Evolutionary conservation across 2,797 vertebrate species (phyloP), one percentile per base, ranked within the genome.

Genomic region (Myripristis jacobus): DNA sequence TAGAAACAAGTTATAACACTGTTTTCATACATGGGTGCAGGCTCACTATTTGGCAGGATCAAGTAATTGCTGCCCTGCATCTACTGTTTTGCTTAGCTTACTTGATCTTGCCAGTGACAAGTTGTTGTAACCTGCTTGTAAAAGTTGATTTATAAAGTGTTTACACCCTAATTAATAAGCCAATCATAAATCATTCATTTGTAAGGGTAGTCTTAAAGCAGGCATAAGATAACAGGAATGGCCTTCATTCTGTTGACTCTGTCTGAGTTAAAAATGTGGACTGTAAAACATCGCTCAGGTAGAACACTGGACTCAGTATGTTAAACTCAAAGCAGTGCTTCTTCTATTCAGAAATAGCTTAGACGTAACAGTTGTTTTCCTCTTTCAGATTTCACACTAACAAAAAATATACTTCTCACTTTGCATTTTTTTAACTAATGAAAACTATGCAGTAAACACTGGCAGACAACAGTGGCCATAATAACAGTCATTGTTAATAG

Each of bases 401-500:
- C 68, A 61, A 79, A 83, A 29, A 78, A 72, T 70, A 73, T 41
- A 77, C 61, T 84, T 72, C 46, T 73, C 52, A 66, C 60, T 67
- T 74, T 47, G 82, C 72, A 83, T 70, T 70, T 79, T 59, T 51
- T 16, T 25, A 58, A 44, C 34, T 59, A 47, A 60, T 16, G 38
- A 56, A 43, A 68, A 66, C 66, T 69, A 65, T 48, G 43, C 60
- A 61, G 43, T 67, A 59, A 44, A 70, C 48, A 75, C 68, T 48
- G 48, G 58, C 56, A 50, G 60, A 73, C 65, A 87, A 74, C 18
- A 77, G 74, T 56, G 75, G 65, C 72, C 68, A 73, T 76, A 24
- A 53, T 84, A 75, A 87, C 85, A 88, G 87, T 90, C 85, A 78
- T 88, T 34, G 13, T 77, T 43, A 29, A 79, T 22, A 86, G 66